A percentile compares a stretch with the other conserved stretches of the same genome.
Conservation (phyloP, 1,140 invertebrate species). For the Leguminivora glycinivorella region DNA sequence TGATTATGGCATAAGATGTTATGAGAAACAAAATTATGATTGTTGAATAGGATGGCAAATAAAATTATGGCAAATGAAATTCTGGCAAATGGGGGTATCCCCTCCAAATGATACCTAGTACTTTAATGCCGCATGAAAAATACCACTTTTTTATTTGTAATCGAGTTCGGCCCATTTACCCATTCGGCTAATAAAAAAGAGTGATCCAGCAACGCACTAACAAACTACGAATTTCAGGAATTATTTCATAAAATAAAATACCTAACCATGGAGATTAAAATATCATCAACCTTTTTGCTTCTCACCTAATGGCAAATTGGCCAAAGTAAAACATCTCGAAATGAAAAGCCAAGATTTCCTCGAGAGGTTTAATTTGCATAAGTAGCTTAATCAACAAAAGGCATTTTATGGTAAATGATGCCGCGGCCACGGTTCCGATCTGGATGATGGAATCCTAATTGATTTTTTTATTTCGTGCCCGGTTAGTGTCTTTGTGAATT, state of each 20-base stretch:
- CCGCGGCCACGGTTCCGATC: background rate
- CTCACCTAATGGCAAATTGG: constrained; percentile 18
- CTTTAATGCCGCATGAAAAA: too few relatives aligned
- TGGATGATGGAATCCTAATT: constrained; percentile 9
- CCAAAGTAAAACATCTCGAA: constrained; percentile 1
- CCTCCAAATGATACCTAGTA: too few relatives aligned
- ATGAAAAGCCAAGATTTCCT: constrained; percentile 26
- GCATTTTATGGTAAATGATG: constrained; percentile 21
- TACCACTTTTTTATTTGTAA: too few relatives aligned
- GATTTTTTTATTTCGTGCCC: constrained; percentile 7
- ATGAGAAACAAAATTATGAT: too few relatives aligned
- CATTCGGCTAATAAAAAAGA: too few relatives aligned
- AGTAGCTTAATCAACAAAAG: constrained; percentile 30
- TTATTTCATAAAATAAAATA: background rate
- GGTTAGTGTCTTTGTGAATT: background rate
- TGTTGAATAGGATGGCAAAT: too few relatives aligned
- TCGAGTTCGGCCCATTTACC: too few relatives aligned
- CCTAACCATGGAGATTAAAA: background rate
- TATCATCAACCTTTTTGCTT: constrained; percentile 5
- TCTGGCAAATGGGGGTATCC: too few relatives aligned
- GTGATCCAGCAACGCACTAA: too few relatives aligned
- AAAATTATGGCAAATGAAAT: too few relatives aligned
- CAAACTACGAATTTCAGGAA: too few relatives aligned
- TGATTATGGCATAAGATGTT: too few relatives aligned
- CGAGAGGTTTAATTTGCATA: constrained; percentile 30